Conservation (phyloP, 2,113 vertebrate genomes). For the Tauraco erythrolophus region DNA sequence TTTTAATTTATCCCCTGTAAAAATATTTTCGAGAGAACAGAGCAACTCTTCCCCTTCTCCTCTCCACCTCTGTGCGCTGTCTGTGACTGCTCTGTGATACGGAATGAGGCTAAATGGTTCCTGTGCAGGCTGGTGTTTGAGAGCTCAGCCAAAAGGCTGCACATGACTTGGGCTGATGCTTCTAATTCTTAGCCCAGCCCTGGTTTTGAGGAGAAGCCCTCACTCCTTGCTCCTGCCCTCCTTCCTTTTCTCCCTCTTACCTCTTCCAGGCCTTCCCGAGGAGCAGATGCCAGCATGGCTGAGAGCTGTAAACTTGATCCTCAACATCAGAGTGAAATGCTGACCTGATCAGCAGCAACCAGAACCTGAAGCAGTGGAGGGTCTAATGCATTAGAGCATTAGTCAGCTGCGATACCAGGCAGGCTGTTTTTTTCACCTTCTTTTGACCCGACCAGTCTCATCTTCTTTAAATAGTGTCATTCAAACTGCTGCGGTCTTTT, state of each 20-base stretch:
- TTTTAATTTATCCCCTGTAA: neutral
- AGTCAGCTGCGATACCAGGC: neutral
- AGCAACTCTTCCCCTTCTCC: neutral
- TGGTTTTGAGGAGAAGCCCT: neutral
- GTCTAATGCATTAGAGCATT: neutral
- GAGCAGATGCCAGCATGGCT: neutral
- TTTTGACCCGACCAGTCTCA: slow-evolving; percentile 5
- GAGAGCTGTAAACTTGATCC: slow-evolving; percentile 33
- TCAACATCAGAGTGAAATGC: neutral
- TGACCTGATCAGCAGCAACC: neutral
- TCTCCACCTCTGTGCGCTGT: neutral
- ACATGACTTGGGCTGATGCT: neutral
- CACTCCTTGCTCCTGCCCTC: neutral
- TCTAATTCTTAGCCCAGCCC: neutral
- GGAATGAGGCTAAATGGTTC: neutral
- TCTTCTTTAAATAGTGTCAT: slow-evolving; percentile 2
- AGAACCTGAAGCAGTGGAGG: neutral
- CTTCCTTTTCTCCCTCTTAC: neutral
- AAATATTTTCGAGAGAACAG: neutral
- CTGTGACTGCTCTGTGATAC: neutral
- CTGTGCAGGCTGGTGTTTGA: neutral
- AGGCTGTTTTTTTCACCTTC: slow-evolving; percentile 1
- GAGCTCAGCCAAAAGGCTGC: neutral
- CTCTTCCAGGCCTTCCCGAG: neutral
- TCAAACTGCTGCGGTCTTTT: neutral